phyloP scores from a whole-genome alignment of 2,797 vertebrate genomes.

The Danio tinwini region DNA sequence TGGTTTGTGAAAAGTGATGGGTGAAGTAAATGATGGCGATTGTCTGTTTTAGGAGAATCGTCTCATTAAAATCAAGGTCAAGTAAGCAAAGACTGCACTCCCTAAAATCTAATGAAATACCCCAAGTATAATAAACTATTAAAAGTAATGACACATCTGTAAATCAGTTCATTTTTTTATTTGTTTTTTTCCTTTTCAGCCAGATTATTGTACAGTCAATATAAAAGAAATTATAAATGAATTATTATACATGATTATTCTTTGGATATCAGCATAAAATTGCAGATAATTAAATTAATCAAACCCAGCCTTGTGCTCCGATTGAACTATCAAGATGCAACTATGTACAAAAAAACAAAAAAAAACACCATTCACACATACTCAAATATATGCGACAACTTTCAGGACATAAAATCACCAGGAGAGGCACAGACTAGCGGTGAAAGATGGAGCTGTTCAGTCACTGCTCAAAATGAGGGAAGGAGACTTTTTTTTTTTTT shows the following conservation, averaged over 20 bases:
- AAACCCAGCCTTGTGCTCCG: slow-evolving; percentile 80
- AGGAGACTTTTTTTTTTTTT: not conserved
- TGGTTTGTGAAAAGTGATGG: too few species aligned
- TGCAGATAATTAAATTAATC: slow-evolving; percentile 80
- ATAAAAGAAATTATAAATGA: slow-evolving; percentile 80
- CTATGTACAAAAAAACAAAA: slow-evolving; percentile 61
- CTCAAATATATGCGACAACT: slow-evolving; percentile 54
- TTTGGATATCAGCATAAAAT: slow-evolving; percentile 93
- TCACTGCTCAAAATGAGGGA: not conserved
- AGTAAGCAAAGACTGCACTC: not conserved
- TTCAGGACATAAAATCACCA: slow-evolving; percentile 43
- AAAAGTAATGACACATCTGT: slow-evolving; percentile 25
- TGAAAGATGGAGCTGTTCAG: not conserved
- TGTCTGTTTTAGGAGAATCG: too few species aligned
- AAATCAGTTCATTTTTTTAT: slow-evolving; percentile 61
- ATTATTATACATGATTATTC: slow-evolving; percentile 88
- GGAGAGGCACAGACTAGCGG: slow-evolving; percentile 54
- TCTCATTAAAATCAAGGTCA: not conserved
- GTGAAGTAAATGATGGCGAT: too few species aligned
- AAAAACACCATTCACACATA: slow-evolving; percentile 6
- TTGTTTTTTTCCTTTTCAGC: slow-evolving; percentile 65
- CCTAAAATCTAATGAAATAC: not conserved
- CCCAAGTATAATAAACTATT: not conserved
- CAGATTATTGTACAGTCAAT: slow-evolving; percentile 75
- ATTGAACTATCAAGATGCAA: slow-evolving; percentile 72